A percentile compares a stretch with the other conserved stretches of the same genome.
phyloP scores from a whole-genome alignment of 1,140 invertebrate genomes.

The Heliconius eleuchia region DNA sequence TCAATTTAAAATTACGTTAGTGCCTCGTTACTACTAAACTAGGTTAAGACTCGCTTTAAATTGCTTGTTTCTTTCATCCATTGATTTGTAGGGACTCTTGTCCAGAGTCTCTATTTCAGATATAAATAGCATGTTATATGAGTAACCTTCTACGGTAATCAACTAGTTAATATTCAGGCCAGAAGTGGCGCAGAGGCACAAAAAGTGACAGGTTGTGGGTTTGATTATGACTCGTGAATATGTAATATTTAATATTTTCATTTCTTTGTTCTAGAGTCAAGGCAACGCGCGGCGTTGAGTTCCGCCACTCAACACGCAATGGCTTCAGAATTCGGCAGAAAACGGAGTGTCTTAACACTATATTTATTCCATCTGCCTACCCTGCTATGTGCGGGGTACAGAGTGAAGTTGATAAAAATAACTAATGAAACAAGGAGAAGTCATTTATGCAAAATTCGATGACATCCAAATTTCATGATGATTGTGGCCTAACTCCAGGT shows the following conservation, averaged over 20 bases:
- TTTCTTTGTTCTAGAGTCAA: too few species aligned
- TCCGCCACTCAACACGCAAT: too few species aligned
- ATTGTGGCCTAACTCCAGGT: not conserved
- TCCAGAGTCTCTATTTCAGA: not conserved
- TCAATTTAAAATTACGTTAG: slow-evolving; percentile 8
- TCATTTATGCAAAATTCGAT: not conserved
- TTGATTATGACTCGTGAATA: rapidly evolving
- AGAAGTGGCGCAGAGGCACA: too few species aligned
- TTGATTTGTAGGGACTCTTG: not conserved
- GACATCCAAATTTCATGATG: not conserved
- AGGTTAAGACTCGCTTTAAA: slow-evolving; percentile 4
- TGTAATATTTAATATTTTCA: too few species aligned
- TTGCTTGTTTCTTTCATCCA: slow-evolving; percentile 1
- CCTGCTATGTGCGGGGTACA: too few species aligned
- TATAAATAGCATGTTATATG: not conserved
- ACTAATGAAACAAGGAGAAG: not conserved
- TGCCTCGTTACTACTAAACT: slow-evolving; percentile 8
- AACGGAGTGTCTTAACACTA: too few species aligned
- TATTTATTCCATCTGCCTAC: too few species aligned
- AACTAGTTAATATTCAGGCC: not conserved
- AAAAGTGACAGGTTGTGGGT: too few species aligned
- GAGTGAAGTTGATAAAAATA: not conserved
- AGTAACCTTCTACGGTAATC: not conserved
- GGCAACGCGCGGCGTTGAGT: too few species aligned
- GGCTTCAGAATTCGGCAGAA: too few species aligned